Percentiles rank a stretch among this genome's conserved stretches.
phyloP scores from a whole-genome alignment of 2,888 invertebrate species.

The Agrotis clavis region DNA sequence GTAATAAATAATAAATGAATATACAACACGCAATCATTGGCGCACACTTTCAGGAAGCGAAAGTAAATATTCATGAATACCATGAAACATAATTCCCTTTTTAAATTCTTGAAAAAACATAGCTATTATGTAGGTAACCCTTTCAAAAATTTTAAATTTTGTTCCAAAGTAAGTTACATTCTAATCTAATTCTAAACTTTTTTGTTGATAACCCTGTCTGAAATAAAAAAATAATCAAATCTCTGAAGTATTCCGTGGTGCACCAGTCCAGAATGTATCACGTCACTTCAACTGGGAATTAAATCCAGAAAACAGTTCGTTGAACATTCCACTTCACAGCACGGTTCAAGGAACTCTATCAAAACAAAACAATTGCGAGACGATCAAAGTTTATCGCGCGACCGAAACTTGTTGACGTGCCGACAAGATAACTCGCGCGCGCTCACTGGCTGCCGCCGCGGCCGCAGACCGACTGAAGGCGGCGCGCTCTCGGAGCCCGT shows the following conservation, averaged over 20 bases:
- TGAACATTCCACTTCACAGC: slow-evolving; percentile 43
- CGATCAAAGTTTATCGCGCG: slow-evolving; percentile 2
- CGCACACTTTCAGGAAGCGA: background rate
- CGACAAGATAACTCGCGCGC: slow-evolving; percentile 6
- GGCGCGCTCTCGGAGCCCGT: slow-evolving; percentile 24
- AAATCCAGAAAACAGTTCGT: slow-evolving; percentile 8
- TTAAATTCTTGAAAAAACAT: background rate
- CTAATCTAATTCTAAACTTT: background rate
- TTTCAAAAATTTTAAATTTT: too few species aligned
- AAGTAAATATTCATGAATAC: slow-evolving; percentile 2
- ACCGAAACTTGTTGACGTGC: background rate
- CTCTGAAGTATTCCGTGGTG: background rate
- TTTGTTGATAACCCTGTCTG: background rate
- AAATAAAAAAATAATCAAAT: background rate
- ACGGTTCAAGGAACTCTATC: slow-evolving; percentile 19
- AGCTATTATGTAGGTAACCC: too few species aligned
- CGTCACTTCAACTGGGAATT: background rate
- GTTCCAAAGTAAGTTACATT: background rate
- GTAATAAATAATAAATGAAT: background rate
- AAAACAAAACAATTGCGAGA: slow-evolving; percentile 19
- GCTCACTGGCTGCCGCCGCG: background rate
- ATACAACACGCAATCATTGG: background rate
- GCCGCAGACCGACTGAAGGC: slow-evolving; percentile 6
- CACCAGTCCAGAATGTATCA: slow-evolving; percentile 1
- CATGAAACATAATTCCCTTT: background rate